A percentile compares a stretch with the other conserved stretches of the same genome.
These are phyloP conservation scores for Netelia virgata DNA, from an alignment of 2,888 invertebrate genomes.

Conservation along the genomic window DNA sequence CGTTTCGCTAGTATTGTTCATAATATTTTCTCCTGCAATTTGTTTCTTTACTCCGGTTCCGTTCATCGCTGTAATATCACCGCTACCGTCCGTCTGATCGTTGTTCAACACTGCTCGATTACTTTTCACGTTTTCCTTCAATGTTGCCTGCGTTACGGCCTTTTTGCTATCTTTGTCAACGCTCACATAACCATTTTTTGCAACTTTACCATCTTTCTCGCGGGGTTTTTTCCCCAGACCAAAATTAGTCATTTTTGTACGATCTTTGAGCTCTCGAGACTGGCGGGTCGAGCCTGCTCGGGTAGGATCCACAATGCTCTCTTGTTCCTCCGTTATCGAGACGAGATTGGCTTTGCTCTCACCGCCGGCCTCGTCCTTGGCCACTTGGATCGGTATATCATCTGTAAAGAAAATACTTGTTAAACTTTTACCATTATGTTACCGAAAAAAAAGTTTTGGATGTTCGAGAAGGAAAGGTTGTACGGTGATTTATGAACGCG, in stretches of 20 bases:
- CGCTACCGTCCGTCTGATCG: conserved; percentile 79
- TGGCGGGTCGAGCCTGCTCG: conserved; percentile 86
- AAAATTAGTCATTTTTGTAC: conserved; percentile 87
- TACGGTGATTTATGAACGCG: not conserved
- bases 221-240: conserved; percentile 88
- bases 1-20: conserved; percentile 83
- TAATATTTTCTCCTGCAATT: conserved; percentile 82
- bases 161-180: conserved; percentile 85
- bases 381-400: conserved; percentile 95
- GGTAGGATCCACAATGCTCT: conserved; percentile 85
- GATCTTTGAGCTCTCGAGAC: conserved; percentile 86
- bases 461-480: not conserved
- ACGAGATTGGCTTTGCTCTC: conserved; percentile 88
- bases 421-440: not conserved
- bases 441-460: not conserved
- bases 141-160: conserved; percentile 71
- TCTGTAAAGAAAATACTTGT: conserved; percentile 87
- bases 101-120: conserved; percentile 78
- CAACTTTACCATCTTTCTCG: conserved; percentile 79
- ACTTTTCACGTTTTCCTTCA: conserved; percentile 78
- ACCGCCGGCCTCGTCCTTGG: conserved; percentile 87
- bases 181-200: conserved; percentile 78
- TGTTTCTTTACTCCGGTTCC: conserved; percentile 85
- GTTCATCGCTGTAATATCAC: conserved; percentile 85
- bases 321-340: conserved; percentile 90